Base-by-base conservation (phyloP, 2,888 invertebrate genomes). In the Diadegma fenestrale region DNA sequence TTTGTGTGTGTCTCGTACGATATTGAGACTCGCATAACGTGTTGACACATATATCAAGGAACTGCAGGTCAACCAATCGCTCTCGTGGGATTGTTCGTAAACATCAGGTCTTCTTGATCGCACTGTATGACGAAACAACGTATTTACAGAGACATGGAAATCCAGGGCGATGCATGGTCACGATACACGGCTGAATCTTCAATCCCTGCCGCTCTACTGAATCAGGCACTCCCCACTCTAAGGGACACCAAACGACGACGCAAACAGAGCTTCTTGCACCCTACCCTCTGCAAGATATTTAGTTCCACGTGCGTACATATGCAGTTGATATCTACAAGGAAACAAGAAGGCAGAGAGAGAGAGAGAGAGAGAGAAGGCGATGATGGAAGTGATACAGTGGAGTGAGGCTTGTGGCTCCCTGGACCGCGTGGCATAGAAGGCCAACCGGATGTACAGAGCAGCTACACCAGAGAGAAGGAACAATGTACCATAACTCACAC, bases 401-500 rank as follows among this genome's bases (percentile, higher is more conserved):
- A 85, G 68, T 64, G 85, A 88, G 86, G 89, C 86, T 89, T 86
- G 88, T 88, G 88, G 87, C 88, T 89, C 86, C 88, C 88, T 87
- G 87, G 88, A 87, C 86, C 87, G 87, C 83, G 48, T 76, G 71
- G 61, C 77, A 71, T 68, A 54, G 68, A 71, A 68, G 68, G 69
- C 54, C 84, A 75, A 79, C 73, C 78, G 75, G 78, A 85, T 75
- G 82, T 79, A 85, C 63, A 48, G 41, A 71, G 75, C 64, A 19
- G n/a, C 78, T 80, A 83, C 83, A 83, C 76, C 64, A 87, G 82
- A 85, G 88, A 83, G 88, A 88, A 87, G 88, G 89, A 91, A 91
- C 91, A 91, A 91, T 91, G 90, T 90, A 83, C 90, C 88, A 90
- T 90, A 91, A 91, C 87, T 91, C 90, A 90, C 88, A 71, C 72